A percentile compares a stretch with the other conserved stretches of the same genome.
These are phyloP conservation scores for Ceyx melanurus DNA, from an alignment of 2,113 vertebrate genomes.

Conservation along the genomic window DNA sequence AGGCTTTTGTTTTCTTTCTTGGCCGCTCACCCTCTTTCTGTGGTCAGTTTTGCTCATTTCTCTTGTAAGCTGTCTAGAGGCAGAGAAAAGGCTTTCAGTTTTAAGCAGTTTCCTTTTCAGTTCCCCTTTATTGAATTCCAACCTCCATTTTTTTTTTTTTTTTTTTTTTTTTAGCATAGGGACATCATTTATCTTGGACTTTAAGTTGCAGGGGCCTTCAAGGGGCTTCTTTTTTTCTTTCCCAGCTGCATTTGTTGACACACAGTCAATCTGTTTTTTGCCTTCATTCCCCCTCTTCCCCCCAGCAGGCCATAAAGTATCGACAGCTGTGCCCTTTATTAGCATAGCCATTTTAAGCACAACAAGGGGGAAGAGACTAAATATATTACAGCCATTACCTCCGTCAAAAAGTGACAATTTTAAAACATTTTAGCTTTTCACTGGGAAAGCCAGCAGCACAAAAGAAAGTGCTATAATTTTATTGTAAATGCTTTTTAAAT, in stretches of 20 bases:
- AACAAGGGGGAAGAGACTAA: constrained; percentile 73
- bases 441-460: constrained; percentile 72
- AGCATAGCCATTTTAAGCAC: constrained; percentile 82
- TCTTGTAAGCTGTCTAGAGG: constrained; percentile 84
- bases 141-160: constrained; percentile 84
- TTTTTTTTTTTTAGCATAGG: constrained; percentile 76
- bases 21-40: constrained; percentile 52
- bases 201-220: constrained; percentile 79
- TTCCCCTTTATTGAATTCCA: constrained; percentile 88
- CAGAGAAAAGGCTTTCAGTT: constrained; percentile 80
- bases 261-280: constrained; percentile 87
- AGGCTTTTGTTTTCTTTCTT: constrained; percentile 79
- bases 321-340: constrained; percentile 96
- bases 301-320: constrained; percentile 88
- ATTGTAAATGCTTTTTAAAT: constrained; percentile 91
- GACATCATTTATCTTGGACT: constrained; percentile 81
- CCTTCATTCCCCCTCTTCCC: constrained; percentile 66
- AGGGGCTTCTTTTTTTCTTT: constrained; percentile 84
- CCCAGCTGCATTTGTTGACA: constrained; percentile 98
- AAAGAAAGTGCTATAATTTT: constrained; percentile 81
- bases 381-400: constrained; percentile 90
- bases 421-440: constrained; percentile 87
- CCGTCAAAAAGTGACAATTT: constrained; percentile 89
- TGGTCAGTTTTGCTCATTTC: constrained; percentile 80
- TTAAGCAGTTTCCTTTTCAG: constrained; percentile 76